Base-by-base conservation (phyloP, 92 coral and sea anemone genomes). In the Porites divaricata region DNA sequence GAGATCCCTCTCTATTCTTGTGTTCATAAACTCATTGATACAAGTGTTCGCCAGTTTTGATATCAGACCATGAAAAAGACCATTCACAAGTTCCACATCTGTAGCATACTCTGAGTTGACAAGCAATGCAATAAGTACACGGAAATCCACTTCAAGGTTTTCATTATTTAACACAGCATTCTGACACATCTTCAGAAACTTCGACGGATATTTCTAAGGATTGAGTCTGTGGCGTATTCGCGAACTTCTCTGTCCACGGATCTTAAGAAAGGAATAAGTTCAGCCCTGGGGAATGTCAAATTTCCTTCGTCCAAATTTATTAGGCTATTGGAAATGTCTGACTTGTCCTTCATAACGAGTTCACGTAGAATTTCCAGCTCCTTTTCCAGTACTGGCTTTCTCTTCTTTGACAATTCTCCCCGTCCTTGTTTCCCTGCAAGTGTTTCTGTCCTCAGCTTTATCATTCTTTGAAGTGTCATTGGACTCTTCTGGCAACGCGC, bases 401-500 rank as follows among this genome's bases (percentile, higher is more conserved):
- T 59, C 24, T 41, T 1, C 8, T 9, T 49, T 56, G 85, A 53
- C 67, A 86, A 51, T n/a, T 78, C 61, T 35, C 77, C 24, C 16
- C 71, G 63, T 45, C 66, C 78, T 70, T 76, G 68, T 24, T 78
- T 70, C 15, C 75, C 61, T 1, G 61, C 48, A 6, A 76, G 26
- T 2, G 88, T 88, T 45, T 88, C 84, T 51, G 24, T 14, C 70
- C 86, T 24, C 25, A 84, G 85, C 28, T 77, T 89, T 10, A 89
- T 89, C 86, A 89, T 89, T 17, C 58, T 56, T 4, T 84, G 68
- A 6, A 13, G 58, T 84, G 14, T 84, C 78, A 11, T 84, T 86
- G 5, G 59, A 52, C 41, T 87, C 90, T 49, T 78, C 62, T 7
- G 54, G 16, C 23, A 62, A 51, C 49, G 45, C 11, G 23, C 19